These are phyloP conservation scores for Dasyurus viverrinus DNA, from an alignment of 2,113 vertebrate genomes.

Conservation along the genomic window DNA sequence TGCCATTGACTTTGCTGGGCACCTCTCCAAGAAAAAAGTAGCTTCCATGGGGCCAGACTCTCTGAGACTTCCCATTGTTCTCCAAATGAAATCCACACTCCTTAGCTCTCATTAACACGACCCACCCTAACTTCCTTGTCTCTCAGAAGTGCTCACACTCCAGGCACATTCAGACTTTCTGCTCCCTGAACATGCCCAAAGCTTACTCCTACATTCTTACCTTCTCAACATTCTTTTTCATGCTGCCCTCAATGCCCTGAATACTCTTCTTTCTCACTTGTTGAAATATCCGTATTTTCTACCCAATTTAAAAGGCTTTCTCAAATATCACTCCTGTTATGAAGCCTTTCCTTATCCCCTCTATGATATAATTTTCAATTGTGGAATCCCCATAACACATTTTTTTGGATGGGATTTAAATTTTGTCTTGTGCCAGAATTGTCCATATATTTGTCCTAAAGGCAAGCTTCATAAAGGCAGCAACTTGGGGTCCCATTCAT, in stretches of 20 bases:
- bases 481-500: neutral
- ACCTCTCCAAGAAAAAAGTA: neutral
- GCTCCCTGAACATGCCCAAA: neutral
- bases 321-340: neutral
- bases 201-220: neutral
- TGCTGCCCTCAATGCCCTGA: neutral
- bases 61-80: conserved; percentile 7
- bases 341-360: neutral
- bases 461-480: neutral
- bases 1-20: neutral
- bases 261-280: neutral
- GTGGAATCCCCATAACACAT: neutral
- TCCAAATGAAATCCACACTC: neutral
- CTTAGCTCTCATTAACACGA: neutral
- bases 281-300: neutral
- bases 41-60: neutral
- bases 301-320: neutral
- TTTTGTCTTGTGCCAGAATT: neutral
- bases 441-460: neutral
- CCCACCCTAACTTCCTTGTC: neutral
- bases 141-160: neutral
- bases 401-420: neutral
- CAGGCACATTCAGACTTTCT: neutral
- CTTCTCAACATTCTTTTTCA: neutral
- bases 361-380: neutral